Conservation (phyloP, 2,113 vertebrate genomes). For the Prochilodus magdalenae region DNA sequence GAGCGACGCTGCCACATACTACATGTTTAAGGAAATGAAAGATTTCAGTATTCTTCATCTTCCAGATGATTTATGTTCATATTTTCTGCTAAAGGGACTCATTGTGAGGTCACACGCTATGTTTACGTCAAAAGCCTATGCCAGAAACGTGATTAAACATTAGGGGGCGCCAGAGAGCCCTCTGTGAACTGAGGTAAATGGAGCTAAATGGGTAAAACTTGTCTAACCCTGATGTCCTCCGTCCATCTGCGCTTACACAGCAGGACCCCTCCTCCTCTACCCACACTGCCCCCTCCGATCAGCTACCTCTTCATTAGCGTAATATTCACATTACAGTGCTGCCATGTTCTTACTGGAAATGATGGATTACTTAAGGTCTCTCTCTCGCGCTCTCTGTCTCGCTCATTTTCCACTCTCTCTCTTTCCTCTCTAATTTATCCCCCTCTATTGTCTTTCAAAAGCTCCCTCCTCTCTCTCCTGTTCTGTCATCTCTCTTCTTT, state of each 20-base stretch:
- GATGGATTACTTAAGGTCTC: constrained; percentile 61
- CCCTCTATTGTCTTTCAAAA: background rate
- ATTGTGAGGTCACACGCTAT: too few relatives aligned
- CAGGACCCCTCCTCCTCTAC: constrained; percentile 63
- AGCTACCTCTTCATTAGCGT: constrained; percentile 64
- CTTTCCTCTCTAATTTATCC: background rate
- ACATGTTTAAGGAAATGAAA: too few relatives aligned
- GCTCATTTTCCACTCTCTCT: background rate
- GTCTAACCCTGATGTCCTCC: background rate
- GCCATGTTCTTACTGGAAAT: constrained; percentile 57
- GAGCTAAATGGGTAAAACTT: too few relatives aligned
- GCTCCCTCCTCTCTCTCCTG: background rate
- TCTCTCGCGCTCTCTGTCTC: background rate
- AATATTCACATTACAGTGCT: constrained; percentile 69
- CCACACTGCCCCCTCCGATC: constrained; percentile 59
- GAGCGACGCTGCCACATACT: too few relatives aligned
- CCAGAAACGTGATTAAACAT: too few relatives aligned
- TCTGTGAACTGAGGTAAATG: too few relatives aligned
- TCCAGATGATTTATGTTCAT: too few relatives aligned
- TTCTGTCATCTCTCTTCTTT: background rate
- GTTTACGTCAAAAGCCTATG: too few relatives aligned
- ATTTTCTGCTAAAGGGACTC: too few relatives aligned
- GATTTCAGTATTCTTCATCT: too few relatives aligned
- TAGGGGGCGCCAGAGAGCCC: too few relatives aligned
- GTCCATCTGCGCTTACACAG: constrained; percentile 39